A percentile compares a stretch with the other conserved stretches of the same genome.
These are phyloP conservation scores for Brachylomia viminalis DNA, from an alignment of 2,888 invertebrate species.

Conservation along the genomic window DNA sequence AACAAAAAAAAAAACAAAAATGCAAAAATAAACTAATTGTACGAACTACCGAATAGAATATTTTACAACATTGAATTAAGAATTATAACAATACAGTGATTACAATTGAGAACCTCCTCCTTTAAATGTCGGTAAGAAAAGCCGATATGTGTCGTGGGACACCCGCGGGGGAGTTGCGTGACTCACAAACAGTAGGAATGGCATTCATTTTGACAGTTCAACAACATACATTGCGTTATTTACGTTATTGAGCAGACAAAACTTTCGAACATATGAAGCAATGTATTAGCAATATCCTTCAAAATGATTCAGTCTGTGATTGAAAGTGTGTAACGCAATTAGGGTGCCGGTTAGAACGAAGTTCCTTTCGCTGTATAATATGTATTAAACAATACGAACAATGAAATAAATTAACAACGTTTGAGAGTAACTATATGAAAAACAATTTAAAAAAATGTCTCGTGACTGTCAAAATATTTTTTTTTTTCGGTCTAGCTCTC, in stretches of 20 bases:
- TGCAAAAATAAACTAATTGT: not conserved
- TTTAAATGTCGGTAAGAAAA: not conserved
- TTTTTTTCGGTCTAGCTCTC: not conserved
- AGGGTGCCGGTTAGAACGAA: no score
- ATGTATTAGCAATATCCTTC: no score
- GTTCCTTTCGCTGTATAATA: not conserved
- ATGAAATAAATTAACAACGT: not conserved
- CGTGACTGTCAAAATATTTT: no score
- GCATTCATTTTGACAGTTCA: no score
- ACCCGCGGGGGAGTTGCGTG: no score
- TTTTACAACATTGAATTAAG: not conserved
- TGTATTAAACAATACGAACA: not conserved
- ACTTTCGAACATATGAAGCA: no score
- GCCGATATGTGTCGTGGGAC: not conserved
- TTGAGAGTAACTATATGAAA: not conserved
- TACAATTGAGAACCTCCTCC: not conserved
- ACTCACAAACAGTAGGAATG: no score
- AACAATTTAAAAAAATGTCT: not conserved
- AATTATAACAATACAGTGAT: constrained; percentile 1
- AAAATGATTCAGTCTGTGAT: no score
- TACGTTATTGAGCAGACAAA: no score
- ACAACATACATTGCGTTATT: no score
- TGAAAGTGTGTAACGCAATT: no score
- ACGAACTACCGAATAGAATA: constrained; percentile 3
- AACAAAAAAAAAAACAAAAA: not conserved